Evolutionary conservation across 2,113 vertebrate genomes (phyloP).

Genomic region (Mormoops blainvillei): DNA sequence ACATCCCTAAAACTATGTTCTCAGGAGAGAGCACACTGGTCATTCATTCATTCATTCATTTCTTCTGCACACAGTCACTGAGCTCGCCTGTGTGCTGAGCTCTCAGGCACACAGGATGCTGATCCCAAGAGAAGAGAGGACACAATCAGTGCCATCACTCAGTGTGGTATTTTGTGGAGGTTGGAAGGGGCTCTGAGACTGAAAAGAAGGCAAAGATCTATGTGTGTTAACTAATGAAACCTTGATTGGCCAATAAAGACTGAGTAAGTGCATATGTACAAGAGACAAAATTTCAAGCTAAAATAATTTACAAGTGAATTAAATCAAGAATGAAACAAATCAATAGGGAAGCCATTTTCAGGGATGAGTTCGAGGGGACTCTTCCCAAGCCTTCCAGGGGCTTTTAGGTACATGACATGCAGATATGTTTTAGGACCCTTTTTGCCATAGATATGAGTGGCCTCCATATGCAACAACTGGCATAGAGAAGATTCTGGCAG

Average conservation of each 20-base stretch:
- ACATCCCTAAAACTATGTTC: neutral
- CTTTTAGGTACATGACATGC: too few relatives aligned
- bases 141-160: accelerated
- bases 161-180: neutral
- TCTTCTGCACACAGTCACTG: neutral
- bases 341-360: neutral
- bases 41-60: neutral
- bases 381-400: neutral
- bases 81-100: neutral
- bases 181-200: neutral
- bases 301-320: too few relatives aligned
- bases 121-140: neutral
- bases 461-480: neutral
- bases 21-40: neutral
- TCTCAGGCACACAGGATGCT: too few relatives aligned
- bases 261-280: accelerated
- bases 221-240: neutral
- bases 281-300: too few relatives aligned
- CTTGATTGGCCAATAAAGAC: neutral
- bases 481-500: neutral
- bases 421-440: too few relatives aligned
- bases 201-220: too few relatives aligned
- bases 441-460: neutral
- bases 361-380: accelerated
- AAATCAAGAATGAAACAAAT: too few relatives aligned